Evolutionary conservation across 2,888 invertebrate genomes (phyloP).

Genomic region (Pyrrhia umbra): DNA sequence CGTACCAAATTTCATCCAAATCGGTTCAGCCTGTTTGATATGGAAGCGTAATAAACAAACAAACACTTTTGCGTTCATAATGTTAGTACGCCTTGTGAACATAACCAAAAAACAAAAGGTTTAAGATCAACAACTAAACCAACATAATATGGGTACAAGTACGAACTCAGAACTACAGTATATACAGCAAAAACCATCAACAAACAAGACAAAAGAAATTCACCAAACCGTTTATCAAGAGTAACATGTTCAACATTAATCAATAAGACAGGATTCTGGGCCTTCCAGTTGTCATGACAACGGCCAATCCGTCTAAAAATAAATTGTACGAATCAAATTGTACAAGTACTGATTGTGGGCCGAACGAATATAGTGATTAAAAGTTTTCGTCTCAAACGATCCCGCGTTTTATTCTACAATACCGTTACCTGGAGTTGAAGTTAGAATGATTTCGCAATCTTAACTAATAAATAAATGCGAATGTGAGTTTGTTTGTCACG

Average conservation of each 20-base stretch:
- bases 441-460: conserved; percentile 44
- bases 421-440: conserved; percentile 45
- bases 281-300: conserved; percentile 69
- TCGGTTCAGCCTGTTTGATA: too few relatives aligned
- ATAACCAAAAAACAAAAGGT: too few relatives aligned
- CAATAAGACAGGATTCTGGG: conserved; percentile 76
- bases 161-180: too few relatives aligned
- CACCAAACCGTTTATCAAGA: conserved; percentile 69
- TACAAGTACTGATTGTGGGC: conserved; percentile 39
- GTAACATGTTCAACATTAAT: conserved; percentile 77
- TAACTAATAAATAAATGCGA: too few relatives aligned
- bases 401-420: conserved; percentile 24
- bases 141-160: too few relatives aligned
- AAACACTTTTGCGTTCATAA: too few relatives aligned
- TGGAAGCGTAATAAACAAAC: too few relatives aligned
- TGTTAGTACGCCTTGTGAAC: too few relatives aligned
- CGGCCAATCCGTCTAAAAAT: conserved; percentile 63
- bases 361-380: conserved; percentile 51
- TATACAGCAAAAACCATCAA: conserved; percentile 36
- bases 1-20: too few relatives aligned
- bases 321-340: conserved; percentile 58
- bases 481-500: too few relatives aligned
- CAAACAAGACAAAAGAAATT: conserved; percentile 47
- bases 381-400: conserved; percentile 45
- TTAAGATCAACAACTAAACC: neutral